Evolutionary conservation across 2,797 vertebrate species (phyloP).

Genomic region (Sylvilagus floridanus): DNA sequence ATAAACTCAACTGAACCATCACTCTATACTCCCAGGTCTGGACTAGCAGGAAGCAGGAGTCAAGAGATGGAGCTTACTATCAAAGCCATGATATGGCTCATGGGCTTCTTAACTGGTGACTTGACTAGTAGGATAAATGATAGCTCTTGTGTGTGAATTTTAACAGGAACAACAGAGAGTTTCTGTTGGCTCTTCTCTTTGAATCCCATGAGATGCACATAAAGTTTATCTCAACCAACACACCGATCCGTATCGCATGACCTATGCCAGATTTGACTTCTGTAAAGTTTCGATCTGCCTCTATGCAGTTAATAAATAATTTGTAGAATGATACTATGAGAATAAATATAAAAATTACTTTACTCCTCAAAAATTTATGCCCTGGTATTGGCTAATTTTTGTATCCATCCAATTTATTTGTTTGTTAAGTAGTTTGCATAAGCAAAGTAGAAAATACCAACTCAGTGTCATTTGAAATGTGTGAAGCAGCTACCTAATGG

Average conservation of each 20-base stretch:
- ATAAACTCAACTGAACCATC: too few relatives aligned
- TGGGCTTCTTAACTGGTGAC: too few relatives aligned
- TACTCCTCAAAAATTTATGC: background rate
- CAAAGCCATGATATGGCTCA: too few relatives aligned
- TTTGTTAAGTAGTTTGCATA: background rate
- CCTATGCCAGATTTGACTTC: background rate
- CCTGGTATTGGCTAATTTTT: background rate
- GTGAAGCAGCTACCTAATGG: background rate
- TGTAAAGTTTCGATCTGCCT: background rate
- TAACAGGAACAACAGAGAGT: background rate
- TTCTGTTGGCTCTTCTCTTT: background rate
- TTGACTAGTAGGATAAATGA: too few relatives aligned
- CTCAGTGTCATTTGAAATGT: background rate
- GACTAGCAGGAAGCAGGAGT: too few relatives aligned
- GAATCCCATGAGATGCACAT: background rate
- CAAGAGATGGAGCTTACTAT: too few relatives aligned
- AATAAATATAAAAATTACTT: background rate
- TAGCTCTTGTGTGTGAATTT: background rate
- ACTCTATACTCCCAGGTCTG: too few relatives aligned
- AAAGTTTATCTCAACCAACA: background rate
- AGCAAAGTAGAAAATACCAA: background rate
- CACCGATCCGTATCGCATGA: too few relatives aligned
- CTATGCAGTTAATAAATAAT: background rate
- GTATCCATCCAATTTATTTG: background rate
- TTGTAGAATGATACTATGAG: background rate